These are phyloP conservation scores for Notodonta dromedarius DNA, from an alignment of 2,888 invertebrate genomes.

Conservation along the genomic window DNA sequence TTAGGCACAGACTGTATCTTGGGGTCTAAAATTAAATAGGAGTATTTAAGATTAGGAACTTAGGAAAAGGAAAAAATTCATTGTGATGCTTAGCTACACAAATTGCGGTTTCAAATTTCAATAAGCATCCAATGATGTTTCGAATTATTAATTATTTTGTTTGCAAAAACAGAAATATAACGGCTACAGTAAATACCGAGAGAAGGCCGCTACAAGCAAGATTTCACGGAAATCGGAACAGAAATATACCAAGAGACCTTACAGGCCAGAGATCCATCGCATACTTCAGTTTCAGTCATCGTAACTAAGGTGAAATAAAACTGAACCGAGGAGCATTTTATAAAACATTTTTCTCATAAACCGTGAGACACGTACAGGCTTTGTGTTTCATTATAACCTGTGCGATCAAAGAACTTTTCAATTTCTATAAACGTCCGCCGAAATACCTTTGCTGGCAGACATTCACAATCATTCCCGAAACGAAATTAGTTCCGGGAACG, in stretches of 20 bases:
- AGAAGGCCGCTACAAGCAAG: not conserved
- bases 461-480: constrained; percentile 43
- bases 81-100: no score
- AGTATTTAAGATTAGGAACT: no score
- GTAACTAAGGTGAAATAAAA: constrained; percentile 1
- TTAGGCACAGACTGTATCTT: no score
- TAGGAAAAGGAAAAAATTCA: no score
- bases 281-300: constrained; percentile 8
- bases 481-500: constrained; percentile 44
- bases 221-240: not conserved
- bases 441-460: constrained; percentile 33
- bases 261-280: not conserved
- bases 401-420: constrained; percentile 41
- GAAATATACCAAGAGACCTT: not conserved
- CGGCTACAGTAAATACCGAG: no score
- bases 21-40: no score
- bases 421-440: constrained; percentile 37
- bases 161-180: no score
- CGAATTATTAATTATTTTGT: no score
- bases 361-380: constrained; percentile 26
- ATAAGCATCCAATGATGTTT: no score
- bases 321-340: constrained; percentile 15
- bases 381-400: constrained; percentile 42
- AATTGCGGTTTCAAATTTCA: no score
- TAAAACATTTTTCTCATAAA: constrained; percentile 28